Percentiles rank a stretch among this genome's conserved stretches.
These are phyloP conservation scores for Orestias chungarensis DNA, from an alignment of 2,797 vertebrate genomes.

Conservation along the genomic window DNA sequence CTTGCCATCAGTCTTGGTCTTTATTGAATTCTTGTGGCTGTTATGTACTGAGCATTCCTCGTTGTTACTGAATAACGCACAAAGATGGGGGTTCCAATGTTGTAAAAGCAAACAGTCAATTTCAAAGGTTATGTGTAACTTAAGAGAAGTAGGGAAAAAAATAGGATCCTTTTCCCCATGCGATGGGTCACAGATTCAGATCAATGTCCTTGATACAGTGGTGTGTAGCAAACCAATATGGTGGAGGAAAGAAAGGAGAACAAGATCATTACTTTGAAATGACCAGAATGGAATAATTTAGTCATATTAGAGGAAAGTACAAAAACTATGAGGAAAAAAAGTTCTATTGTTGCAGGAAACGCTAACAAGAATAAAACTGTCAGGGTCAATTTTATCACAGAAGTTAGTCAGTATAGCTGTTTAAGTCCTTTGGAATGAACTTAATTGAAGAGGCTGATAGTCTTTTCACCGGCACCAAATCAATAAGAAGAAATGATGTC, in stretches of 20 bases:
- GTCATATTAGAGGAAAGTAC: background rate
- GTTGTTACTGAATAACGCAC: constrained; percentile 55
- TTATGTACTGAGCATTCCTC: constrained; percentile 58
- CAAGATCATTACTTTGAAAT: background rate
- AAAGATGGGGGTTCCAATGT: constrained; percentile 23
- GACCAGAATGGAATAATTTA: background rate
- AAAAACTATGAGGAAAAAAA: background rate
- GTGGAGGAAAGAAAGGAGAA: background rate
- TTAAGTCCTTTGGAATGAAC: background rate
- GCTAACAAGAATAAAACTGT: background rate
- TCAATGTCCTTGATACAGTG: constrained; percentile 13
- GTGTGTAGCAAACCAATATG: constrained; percentile 4
- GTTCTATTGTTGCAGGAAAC: background rate
- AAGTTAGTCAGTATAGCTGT: background rate
- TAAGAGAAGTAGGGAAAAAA: constrained; percentile 9
- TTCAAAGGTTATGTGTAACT: constrained; percentile 39
- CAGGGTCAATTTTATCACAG: background rate
- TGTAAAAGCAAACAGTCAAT: constrained; percentile 28
- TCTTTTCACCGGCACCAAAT: background rate
- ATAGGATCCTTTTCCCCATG: constrained; percentile 1
- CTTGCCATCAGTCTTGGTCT: constrained; percentile 53
- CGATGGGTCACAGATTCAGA: constrained; percentile 18
- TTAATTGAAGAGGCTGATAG: background rate
- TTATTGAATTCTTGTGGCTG: constrained; percentile 50
- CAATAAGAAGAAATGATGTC: too few relatives aligned